Percentiles rank a stretch among this genome's conserved stretches.
Conservation (phyloP, 2,797 vertebrate species). For the Sylvia borin region DNA sequence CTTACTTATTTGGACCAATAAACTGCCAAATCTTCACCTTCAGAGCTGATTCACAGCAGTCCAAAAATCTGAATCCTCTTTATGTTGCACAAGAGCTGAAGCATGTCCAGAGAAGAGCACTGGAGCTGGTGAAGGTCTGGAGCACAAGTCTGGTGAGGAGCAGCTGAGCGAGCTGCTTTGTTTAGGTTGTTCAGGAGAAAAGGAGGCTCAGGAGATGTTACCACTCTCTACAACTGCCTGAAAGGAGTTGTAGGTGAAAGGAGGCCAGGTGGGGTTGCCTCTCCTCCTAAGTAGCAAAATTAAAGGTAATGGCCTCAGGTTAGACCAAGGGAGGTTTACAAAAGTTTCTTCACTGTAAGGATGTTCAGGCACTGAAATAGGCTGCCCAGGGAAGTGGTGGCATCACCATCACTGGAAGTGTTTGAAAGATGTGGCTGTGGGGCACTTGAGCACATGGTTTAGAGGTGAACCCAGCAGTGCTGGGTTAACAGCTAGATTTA, state of each 20-base stretch:
- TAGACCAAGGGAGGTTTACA: neutral
- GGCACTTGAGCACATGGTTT: neutral
- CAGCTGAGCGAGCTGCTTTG: neutral
- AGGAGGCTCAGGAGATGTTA: neutral
- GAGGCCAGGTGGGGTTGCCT: neutral
- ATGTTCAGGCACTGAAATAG: neutral
- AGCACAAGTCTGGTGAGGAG: neutral
- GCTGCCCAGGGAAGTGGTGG: neutral
- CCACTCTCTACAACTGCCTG: neutral
- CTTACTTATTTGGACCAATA: neutral
- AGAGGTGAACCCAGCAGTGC: neutral
- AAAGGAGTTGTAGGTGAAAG: neutral
- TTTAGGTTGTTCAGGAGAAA: neutral
- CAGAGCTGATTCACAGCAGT: neutral
- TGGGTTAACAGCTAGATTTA: neutral
- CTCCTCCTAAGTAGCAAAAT: neutral
- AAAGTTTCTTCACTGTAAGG: neutral
- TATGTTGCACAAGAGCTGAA: neutral
- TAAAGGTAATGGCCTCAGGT: neutral
- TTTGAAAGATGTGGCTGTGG: neutral
- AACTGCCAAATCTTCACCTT: neutral
- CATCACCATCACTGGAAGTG: neutral
- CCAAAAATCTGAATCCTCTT: neutral
- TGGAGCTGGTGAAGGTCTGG: neutral
- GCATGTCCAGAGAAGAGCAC: neutral